Conservation (phyloP, 2,113 vertebrate genomes). For the Arvicanthis niloticus region DNA sequence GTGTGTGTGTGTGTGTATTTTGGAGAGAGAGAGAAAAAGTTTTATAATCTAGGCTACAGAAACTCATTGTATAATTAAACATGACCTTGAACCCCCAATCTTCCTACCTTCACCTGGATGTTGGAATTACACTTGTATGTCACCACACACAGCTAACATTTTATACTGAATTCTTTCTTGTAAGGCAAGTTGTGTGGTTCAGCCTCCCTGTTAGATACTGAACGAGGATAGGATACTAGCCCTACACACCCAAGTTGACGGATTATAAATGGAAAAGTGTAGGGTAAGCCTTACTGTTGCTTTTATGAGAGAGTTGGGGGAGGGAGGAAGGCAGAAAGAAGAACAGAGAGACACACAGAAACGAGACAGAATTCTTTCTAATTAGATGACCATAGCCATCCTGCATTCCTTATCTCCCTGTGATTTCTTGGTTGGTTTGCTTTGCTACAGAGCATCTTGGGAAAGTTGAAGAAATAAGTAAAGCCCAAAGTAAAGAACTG, state of each 20-base stretch:
- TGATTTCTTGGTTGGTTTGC: background rate
- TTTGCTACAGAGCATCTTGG: background rate
- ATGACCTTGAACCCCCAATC: no score
- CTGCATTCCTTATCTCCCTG: background rate
- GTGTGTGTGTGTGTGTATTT: no score
- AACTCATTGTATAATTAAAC: background rate
- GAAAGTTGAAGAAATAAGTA: background rate
- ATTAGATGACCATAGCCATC: background rate
- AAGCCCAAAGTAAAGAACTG: background rate
- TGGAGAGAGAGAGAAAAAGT: background rate
- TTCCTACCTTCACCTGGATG: background rate
- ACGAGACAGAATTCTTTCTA: background rate
- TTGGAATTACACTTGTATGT: background rate
- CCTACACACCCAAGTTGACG: background rate
- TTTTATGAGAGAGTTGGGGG: background rate
- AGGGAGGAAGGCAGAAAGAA: background rate
- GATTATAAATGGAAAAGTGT: background rate
- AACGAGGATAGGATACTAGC: background rate
- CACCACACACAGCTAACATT: background rate
- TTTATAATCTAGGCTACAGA: background rate
- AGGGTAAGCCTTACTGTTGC: background rate
- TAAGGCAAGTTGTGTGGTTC: background rate
- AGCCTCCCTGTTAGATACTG: background rate
- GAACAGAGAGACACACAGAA: background rate
- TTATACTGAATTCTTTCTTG: background rate